phyloP scores from a whole-genome alignment of 2,888 invertebrate species.

The Rhingia rostrata region DNA sequence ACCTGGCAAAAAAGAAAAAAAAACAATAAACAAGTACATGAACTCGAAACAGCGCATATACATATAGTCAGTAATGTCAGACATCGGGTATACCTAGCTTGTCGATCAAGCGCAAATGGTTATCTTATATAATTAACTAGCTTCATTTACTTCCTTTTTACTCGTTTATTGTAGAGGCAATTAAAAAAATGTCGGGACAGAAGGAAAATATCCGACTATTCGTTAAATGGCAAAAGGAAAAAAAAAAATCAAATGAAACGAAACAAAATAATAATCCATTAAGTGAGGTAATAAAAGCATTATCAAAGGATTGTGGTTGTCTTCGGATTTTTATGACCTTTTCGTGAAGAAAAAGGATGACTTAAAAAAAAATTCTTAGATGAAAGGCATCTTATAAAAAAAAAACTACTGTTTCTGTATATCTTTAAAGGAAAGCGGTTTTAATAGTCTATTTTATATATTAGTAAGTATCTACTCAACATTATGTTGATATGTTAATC shows the following conservation, averaged over 20 bases:
- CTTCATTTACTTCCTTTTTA: slow-evolving; percentile 55
- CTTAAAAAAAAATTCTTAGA: slow-evolving; percentile 30
- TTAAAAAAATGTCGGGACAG: slow-evolving; percentile 67
- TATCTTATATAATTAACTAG: slow-evolving; percentile 72
- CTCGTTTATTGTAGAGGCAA: slow-evolving; percentile 61
- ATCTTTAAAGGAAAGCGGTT: slow-evolving; percentile 57
- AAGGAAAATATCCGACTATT: slow-evolving; percentile 58
- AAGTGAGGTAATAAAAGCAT: slow-evolving; percentile 71
- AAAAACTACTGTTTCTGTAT: slow-evolving; percentile 54
- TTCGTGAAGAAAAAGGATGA: slow-evolving; percentile 49
- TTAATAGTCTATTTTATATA: slow-evolving; percentile 19
- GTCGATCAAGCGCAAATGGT: slow-evolving; percentile 40
- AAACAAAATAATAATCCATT: slow-evolving; percentile 67
- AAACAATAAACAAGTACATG: slow-evolving; percentile 53
- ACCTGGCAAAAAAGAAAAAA: slow-evolving; percentile 54
- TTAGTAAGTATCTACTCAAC: too few species aligned
- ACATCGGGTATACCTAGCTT: not conserved
- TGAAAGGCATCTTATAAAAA: slow-evolving; percentile 44
- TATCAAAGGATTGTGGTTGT: slow-evolving; percentile 54
- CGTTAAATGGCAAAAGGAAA: slow-evolving; percentile 50
- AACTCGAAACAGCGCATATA: slow-evolving; percentile 32
- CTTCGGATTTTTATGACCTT: slow-evolving; percentile 29
- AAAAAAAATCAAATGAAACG: slow-evolving; percentile 71
- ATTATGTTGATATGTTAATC: too few species aligned
- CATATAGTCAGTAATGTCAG: not conserved